Conservation (phyloP, 2,113 vertebrate genomes). For the Oriolus oriolus region DNA sequence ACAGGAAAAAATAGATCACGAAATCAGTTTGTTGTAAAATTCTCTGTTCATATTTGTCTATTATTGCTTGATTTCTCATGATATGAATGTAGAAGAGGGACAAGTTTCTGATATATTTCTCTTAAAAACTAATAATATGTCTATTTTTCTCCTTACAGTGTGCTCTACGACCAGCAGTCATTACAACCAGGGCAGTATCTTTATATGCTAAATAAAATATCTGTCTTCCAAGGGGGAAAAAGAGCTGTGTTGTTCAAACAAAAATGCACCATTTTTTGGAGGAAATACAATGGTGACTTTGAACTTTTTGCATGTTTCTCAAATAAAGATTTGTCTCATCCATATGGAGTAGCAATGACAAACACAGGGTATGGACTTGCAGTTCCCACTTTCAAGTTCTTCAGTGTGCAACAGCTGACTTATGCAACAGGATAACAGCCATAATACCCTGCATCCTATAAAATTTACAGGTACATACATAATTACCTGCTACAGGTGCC, state of each 20-base stretch:
- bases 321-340: not conserved
- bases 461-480: not conserved
- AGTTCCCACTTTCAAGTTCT: not conserved
- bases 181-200: not conserved
- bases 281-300: not conserved
- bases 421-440: fast-evolving
- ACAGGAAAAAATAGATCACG: not conserved
- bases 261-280: not conserved
- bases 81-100: not conserved
- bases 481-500: not conserved
- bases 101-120: not conserved
- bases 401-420: not conserved
- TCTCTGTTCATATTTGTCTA: not conserved
- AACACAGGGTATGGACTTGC: not conserved
- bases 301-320: not conserved
- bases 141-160: not conserved
- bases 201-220: not conserved
- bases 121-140: not conserved
- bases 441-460: not conserved
- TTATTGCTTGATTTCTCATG: not conserved
- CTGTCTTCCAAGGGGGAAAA: fast-evolving
- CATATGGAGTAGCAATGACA: not conserved
- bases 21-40: not conserved
- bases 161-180: not conserved
- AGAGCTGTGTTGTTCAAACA: not conserved